Evolutionary conservation across 2,797 vertebrate genomes (phyloP), one percentile per base, ranked within the genome.

Genomic region (Hephaestus fuliginosus): DNA sequence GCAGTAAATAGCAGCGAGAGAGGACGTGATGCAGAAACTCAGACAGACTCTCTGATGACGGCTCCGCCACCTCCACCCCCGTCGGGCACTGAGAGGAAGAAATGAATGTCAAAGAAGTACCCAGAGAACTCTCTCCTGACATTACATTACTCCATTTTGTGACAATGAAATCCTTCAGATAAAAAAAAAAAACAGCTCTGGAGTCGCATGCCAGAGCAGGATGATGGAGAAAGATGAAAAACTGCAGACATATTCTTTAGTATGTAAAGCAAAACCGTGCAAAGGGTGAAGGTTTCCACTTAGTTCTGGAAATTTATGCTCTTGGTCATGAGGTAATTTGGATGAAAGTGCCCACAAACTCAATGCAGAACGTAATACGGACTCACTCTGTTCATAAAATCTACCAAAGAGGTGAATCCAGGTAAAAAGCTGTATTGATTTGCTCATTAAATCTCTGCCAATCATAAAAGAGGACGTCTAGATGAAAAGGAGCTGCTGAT

Each of bases 1-100:
- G 4, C 52, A 56, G 48, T 22, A 61, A 51, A 56, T 25, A 46
- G 43, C 70, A 76, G 43, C 53, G 20, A 25, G 64, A 44, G 46
- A 49, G 46, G 20, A 22, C 20, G 41, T 52, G 46, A 1, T n/a
- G 41, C 57, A 65, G 64, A 25, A 15, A 36, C 25, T 25, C 28
- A 51, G n/a, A 3, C 7, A 55, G 39, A 53, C 25, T 60, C 15
- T 63, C 20, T 49, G 51, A 55, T 66, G 53, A 49, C 12, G 10
- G 52, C 14, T 0, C 48, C 8, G 17, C 28, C 39, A 49, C 15
- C 33, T 43, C 57, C 43, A 25, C 43, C 33, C 5, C 20, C 51
- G 41, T 66, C 73, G 46, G 62, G 64, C 36, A 33, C 58, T 20
- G 58, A 53, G 57, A 33, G 30, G 44, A 64, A 69, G 66, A 65